Evolutionary conservation across 2,113 vertebrate species (phyloP).

Genomic region (Mastomys natalensis): DNA sequence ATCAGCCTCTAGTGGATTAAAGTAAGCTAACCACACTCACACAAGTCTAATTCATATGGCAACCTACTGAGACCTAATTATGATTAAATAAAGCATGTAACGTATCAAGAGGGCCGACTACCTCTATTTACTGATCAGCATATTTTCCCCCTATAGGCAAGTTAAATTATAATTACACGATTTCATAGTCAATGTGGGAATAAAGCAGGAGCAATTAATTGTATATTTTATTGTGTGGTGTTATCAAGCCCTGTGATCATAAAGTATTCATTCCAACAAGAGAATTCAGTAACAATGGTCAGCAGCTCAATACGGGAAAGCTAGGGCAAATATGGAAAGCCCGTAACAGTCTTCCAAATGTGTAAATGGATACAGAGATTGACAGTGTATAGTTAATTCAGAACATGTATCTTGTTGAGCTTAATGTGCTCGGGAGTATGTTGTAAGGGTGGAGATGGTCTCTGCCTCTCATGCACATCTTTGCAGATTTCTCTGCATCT

Average conservation of each 20-base stretch:
- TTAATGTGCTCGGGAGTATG: neutral
- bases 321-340: neutral
- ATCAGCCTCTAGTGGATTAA: neutral
- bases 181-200: conserved; percentile 74
- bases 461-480: neutral
- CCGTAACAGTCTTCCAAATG: neutral
- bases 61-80: conserved; percentile 72
- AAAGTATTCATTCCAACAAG: conserved; percentile 6
- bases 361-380: neutral
- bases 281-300: neutral
- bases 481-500: neutral
- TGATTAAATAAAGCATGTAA: conserved; percentile 73
- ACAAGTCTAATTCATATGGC: conserved; percentile 61
- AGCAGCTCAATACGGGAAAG: neutral
- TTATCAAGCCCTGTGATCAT: neutral
- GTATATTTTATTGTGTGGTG: conserved; percentile 61
- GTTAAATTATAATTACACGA: conserved; percentile 73
- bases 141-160: conserved; percentile 68
- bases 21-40: neutral
- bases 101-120: conserved; percentile 60
- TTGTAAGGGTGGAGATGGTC: neutral
- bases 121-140: conserved; percentile 74
- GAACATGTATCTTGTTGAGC: neutral
- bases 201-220: conserved; percentile 72
- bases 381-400: neutral